Base-by-base conservation (phyloP, 2,888 invertebrate genomes). In the Agonopterix subpropinquella region DNA sequence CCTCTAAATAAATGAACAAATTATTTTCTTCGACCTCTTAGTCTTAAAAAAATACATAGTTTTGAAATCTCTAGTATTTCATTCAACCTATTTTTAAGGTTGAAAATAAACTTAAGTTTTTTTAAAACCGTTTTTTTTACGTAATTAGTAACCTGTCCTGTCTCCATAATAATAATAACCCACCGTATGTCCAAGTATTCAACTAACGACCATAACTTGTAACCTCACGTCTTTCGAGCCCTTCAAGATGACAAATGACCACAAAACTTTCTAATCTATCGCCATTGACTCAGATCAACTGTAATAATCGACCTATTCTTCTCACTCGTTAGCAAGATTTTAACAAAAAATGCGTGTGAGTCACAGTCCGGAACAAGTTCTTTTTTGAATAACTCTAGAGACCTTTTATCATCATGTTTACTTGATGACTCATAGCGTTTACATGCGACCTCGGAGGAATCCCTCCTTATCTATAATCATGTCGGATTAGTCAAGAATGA, bases 391-490 rank as follows among this genome's bases (percentile, higher is more conserved):
- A 11, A 4, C 18, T 41, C 46, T 61, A 61, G 55, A 62, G 61
- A 65, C 63, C 61, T 43, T 53, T 57, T 62, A 66, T 67, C 67
- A 70, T 73, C 69, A 62, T 60, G 56, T 53, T 28, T 28, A 28
- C 28, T 28, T 28, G 49, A 59, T 81, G 80, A 82, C 60, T 77
- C 81, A 82, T 63, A 56, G 56, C 45, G 49, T 47, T 61, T 66
- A 65, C 62, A 69, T 67, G 59, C 62, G 71, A 77, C 74, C 77
- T 76, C 65, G 62, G 70, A 67, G 70, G 73, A 73, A 72, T 64
- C 70, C 70, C 68, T 70, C 60, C 60, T 46, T 67, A 67, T 65
- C 66, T 58, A 45, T 48, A 42, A 13, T 42, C 42, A 42, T 8
- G 50, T 54, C 48, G 47, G 51, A 51, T 51, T 48, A 51, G 44